Evolutionary conservation across 2,797 vertebrate genomes (phyloP).

Genomic region (Acomys russatus): DNA sequence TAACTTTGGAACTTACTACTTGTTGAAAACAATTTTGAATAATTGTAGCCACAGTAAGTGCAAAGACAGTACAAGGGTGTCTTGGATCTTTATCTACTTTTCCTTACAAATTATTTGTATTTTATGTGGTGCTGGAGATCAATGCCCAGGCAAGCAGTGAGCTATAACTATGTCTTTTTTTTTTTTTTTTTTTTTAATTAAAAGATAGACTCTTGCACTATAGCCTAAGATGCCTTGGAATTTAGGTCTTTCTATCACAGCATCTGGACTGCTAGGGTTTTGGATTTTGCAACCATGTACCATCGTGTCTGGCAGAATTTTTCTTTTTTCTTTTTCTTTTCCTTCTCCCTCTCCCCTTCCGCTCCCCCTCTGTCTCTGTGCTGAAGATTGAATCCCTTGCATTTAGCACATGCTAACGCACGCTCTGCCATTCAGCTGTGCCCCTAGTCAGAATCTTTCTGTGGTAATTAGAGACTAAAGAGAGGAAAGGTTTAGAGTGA

Average conservation of each 20-base stretch:
- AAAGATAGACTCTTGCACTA: background rate
- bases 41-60: constrained; percentile 12
- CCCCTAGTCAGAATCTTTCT: background rate
- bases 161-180: background rate
- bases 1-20: constrained; percentile 27
- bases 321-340: background rate
- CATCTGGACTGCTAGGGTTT: background rate
- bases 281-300: background rate
- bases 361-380: background rate
- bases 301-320: background rate
- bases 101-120: background rate
- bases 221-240: background rate
- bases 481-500: background rate
- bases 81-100: background rate
- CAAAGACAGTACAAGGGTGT: background rate
- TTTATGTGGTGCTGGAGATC: background rate
- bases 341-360: too few relatives aligned
- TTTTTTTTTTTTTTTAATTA: too few relatives aligned
- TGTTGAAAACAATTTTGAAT: background rate
- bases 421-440: background rate
- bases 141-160: background rate
- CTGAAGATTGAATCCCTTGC: background rate
- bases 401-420: background rate
- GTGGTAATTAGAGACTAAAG: constrained; percentile 40
- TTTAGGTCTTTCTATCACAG: background rate